Conservation (phyloP, 2,888 invertebrate species). For the Nymphalis polychloros region DNA sequence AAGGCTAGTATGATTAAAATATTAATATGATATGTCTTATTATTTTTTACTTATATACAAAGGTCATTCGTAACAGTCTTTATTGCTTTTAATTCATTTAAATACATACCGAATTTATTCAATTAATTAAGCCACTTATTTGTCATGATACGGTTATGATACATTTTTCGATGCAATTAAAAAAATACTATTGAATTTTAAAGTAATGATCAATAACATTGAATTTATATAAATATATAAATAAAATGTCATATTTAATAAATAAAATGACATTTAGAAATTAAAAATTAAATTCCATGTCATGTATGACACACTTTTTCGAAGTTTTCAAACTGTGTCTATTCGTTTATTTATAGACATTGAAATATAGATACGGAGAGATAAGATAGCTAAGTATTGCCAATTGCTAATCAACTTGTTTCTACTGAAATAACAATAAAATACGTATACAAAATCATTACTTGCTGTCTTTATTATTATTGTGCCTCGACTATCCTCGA, state of each 20-base stretch:
- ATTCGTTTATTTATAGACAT: constrained; percentile 20
- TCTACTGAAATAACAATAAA: not conserved
- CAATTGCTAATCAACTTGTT: constrained; percentile 12
- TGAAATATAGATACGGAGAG: constrained; percentile 13
- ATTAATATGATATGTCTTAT: not conserved
- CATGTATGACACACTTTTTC: too few relatives aligned
- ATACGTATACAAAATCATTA: not conserved
- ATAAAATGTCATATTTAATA: not conserved
- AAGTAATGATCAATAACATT: not conserved
- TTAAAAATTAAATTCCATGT: too few relatives aligned
- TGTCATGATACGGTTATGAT: not conserved
- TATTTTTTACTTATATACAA: not conserved
- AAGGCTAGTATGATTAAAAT: not conserved
- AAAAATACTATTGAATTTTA: not conserved
- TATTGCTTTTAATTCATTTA: not conserved
- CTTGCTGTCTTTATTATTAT: too few relatives aligned
- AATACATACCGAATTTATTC: not conserved
- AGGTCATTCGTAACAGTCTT: not conserved
- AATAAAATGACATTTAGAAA: not conserved
- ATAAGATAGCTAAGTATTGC: constrained; percentile 24
- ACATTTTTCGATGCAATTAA: not conserved
- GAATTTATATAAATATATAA: not conserved
- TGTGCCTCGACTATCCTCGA: too few relatives aligned
- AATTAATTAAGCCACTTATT: not conserved
- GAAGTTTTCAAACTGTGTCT: not conserved